Conservation (phyloP, 30 jellyfish, hydroid and myxozoan species). For the Pelagia noctiluca region DNA sequence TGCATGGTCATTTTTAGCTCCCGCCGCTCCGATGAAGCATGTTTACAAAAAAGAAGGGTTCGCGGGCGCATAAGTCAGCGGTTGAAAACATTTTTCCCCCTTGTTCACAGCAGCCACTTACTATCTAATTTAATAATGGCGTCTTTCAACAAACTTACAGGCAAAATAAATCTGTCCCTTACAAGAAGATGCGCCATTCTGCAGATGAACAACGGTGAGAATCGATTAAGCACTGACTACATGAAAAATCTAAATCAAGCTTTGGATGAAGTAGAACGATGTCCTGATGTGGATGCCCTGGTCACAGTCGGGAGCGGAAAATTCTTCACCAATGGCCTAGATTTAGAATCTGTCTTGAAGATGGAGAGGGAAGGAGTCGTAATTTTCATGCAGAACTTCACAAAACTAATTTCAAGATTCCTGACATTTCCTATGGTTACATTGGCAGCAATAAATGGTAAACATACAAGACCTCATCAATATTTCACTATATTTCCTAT, state of each 20-base stretch:
- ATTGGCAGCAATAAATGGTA: constrained; percentile 67
- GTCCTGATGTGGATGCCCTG: constrained; percentile 52
- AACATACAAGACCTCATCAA: too few relatives aligned
- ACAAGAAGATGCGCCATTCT: constrained; percentile 56
- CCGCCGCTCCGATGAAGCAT: too few relatives aligned
- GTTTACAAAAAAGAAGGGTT: too few relatives aligned
- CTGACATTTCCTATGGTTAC: constrained; percentile 65
- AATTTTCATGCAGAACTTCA: constrained; percentile 26
- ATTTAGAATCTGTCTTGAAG: constrained; percentile 37
- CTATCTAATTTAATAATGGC: too few relatives aligned
- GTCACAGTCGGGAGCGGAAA: constrained; percentile 63
- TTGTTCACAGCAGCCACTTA: too few relatives aligned
- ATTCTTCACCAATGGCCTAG: constrained; percentile 62
- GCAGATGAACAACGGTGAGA: constrained; percentile 54
- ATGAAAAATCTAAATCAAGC: constrained; percentile 29
- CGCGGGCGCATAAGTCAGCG: too few relatives aligned
- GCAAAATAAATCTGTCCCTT: constrained; percentile 15
- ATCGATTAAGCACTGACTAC: constrained; percentile 38
- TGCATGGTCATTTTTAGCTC: too few relatives aligned
- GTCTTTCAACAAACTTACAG: too few relatives aligned
- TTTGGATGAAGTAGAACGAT: constrained; percentile 44
- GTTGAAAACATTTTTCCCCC: too few relatives aligned
- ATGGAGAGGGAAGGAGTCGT: constrained; percentile 4
- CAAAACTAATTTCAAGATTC: constrained; percentile 60
- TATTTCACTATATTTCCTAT: too few relatives aligned